Percentiles rank a stretch among this genome's conserved stretches.
phyloP scores from a whole-genome alignment of 1,140 invertebrate genomes.

The Apis florea region DNA sequence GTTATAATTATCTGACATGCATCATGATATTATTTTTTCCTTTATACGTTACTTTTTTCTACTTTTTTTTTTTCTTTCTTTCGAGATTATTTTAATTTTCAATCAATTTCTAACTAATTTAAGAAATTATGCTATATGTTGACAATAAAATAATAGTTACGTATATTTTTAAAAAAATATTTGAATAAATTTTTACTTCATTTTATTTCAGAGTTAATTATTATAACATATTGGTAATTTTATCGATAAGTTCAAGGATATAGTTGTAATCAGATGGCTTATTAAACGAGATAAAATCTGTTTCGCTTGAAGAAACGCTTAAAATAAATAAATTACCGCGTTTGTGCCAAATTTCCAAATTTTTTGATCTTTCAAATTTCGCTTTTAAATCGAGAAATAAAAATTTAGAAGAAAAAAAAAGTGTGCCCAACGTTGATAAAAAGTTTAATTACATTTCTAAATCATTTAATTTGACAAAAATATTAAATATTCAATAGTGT shows the following conservation, averaged over 20 bases:
- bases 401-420: background rate
- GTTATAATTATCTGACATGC: background rate
- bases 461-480: background rate
- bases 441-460: no score
- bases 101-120: background rate
- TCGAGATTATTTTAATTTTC: background rate
- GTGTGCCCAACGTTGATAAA: background rate
- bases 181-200: background rate
- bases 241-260: conserved; percentile 11
- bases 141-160: background rate
- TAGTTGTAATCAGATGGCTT: background rate
- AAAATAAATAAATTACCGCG: background rate
- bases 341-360: background rate
- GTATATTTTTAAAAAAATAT: background rate
- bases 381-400: background rate
- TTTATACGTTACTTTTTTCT: background rate
- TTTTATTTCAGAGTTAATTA: background rate
- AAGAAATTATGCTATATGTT: no score
- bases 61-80: background rate
- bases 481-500: background rate
- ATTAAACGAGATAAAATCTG: background rate
- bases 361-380: background rate
- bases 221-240: background rate
- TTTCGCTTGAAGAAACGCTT: background rate
- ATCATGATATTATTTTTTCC: background rate